Conservation (phyloP, 2,113 vertebrate species). For the Piaya cayana region DNA sequence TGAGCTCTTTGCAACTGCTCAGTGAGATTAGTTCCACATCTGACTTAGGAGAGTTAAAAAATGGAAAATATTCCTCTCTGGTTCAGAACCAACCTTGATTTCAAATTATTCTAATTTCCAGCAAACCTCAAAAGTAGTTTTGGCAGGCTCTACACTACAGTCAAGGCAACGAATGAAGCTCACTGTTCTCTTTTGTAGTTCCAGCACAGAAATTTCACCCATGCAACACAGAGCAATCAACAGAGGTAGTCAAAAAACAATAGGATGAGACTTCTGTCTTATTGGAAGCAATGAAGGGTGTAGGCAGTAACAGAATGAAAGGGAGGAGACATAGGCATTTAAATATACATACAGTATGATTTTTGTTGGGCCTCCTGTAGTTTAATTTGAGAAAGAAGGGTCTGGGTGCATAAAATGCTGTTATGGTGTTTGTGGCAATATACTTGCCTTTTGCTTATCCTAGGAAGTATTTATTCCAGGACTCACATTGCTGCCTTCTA, state of each 20-base stretch:
- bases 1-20: not conserved
- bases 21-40: not conserved
- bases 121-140: conserved; percentile 4
- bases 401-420: not conserved
- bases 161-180: not conserved
- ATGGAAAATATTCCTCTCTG: not conserved
- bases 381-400: not conserved
- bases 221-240: not conserved
- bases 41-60: not conserved
- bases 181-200: not conserved
- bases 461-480: not conserved
- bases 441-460: not conserved
- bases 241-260: not conserved
- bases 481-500: not conserved
- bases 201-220: not conserved
- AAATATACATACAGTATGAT: not conserved
- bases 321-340: not conserved
- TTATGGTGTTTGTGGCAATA: not conserved
- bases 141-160: not conserved
- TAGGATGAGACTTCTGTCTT: not conserved
- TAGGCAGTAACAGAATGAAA: not conserved
- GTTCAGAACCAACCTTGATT: conserved; percentile 20
- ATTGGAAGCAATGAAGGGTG: not conserved
- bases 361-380: not conserved
- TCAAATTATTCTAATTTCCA: conserved; percentile 32